Percentiles rank a stretch among this genome's conserved stretches.
These are phyloP conservation scores for Pteropus rufus DNA, from an alignment of 2,797 vertebrate species.

Conservation along the genomic window DNA sequence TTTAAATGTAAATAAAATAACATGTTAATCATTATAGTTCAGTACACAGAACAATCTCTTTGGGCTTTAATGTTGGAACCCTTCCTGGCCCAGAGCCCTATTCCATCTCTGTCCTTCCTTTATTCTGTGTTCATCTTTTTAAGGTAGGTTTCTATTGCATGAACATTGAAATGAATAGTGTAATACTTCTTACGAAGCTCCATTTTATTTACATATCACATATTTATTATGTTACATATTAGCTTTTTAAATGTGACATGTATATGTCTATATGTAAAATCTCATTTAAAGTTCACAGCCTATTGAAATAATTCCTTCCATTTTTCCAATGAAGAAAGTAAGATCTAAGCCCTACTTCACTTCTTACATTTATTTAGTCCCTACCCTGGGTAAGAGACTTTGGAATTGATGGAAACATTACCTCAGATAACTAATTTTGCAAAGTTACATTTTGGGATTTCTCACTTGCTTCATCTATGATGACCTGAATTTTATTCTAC, in stretches of 20 bases:
- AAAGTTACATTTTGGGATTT: slow-evolving; percentile 1
- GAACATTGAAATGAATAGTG: neutral
- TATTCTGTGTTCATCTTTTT: neutral
- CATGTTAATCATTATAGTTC: neutral
- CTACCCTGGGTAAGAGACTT: neutral
- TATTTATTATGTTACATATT: neutral
- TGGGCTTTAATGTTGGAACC: neutral
- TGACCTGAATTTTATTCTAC: neutral
- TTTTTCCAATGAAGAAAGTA: neutral
- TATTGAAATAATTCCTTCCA: neutral
- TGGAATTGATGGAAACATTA: neutral
- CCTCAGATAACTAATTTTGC: neutral
- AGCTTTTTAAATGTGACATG: neutral
- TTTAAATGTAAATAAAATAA: slow-evolving; percentile 27
- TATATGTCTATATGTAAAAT: neutral
- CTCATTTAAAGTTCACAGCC: slow-evolving; percentile 6
- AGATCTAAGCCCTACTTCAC: neutral
- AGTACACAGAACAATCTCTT: neutral
- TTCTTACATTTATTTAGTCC: neutral
- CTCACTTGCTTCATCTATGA: neutral
- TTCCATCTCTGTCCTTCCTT: neutral
- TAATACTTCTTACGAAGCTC: neutral
- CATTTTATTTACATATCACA: neutral
- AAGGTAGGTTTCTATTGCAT: neutral
- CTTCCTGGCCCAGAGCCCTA: neutral